These are phyloP conservation scores for Galemys pyrenaicus DNA, from an alignment of 2,113 vertebrate genomes.

Conservation along the genomic window DNA sequence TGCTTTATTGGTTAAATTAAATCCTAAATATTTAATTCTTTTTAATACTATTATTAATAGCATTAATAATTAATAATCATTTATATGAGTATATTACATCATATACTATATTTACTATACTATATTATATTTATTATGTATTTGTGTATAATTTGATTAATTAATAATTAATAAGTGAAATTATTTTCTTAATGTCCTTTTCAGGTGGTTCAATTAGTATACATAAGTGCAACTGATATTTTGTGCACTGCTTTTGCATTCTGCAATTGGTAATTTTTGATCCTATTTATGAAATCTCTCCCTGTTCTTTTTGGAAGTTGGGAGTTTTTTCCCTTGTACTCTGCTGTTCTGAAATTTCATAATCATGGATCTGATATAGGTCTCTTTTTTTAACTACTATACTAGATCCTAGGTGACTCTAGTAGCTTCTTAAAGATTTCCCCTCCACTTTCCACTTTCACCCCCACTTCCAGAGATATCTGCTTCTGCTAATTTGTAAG, in stretches of 20 bases:
- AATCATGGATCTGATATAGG: neutral
- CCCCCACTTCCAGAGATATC: neutral
- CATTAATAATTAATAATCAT: no score
- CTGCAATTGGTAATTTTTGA: neutral
- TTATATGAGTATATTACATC: no score
- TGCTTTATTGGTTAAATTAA: neutral
- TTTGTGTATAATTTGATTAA: no score
- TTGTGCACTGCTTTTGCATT: slow-evolving; percentile 3
- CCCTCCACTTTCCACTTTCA: neutral
- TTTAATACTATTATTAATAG: neutral
- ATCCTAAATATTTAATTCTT: neutral
- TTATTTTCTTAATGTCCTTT: slow-evolving; percentile 10
- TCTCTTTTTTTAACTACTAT: neutral
- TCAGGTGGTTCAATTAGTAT: neutral
- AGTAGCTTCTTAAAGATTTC: slow-evolving; percentile 19
- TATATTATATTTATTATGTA: no score
- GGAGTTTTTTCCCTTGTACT: neutral
- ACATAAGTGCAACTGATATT: neutral
- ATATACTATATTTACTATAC: no score
- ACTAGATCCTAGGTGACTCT: neutral
- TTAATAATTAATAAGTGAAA: no score
- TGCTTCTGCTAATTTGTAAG: neutral
- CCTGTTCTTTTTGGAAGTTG: neutral
- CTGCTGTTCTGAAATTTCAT: slow-evolving; percentile 5
- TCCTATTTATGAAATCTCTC: neutral